Evolutionary conservation across 2,888 invertebrate genomes (phyloP), one percentile per base, ranked within the genome.

Genomic region (Tortrix viridana): DNA sequence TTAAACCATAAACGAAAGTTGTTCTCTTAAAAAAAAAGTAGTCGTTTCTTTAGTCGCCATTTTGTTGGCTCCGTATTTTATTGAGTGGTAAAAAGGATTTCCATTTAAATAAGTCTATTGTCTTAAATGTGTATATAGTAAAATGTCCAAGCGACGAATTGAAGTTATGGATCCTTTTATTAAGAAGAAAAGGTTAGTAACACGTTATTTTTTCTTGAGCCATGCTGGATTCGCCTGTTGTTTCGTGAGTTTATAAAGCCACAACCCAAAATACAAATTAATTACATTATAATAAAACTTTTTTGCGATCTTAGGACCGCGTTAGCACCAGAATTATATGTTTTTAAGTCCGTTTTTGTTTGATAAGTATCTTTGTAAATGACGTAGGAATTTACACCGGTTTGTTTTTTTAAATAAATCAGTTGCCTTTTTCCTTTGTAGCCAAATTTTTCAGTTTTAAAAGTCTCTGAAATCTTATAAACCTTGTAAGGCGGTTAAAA

Each of bases 111-210:
- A 74, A 61, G 66, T 52, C 47, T 26, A n/a, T 46, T 16, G 58
- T 53, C 47, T 48, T 63, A 43, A 47, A 63, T 85, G 85, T 80
- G 76, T 79, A 74, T 72, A 70, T 65, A 71, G 53, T 64, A 77
- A 69, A 67, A 96, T 97, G 97, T 96, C 97, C 49, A 97, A 97
- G 85, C 93, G 97, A 75, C 94, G 97, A 82, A 96, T 97, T 81
- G 97, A 97, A 93, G 96, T 97, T 68, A 94, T 96, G 78, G 97
- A 97, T 80, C 96, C 97, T 3, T 97, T 96, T 81, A 93, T 96
- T 65, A 95, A 95, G 86, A 94, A 95, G 86, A 95, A 95, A 90
- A 93, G 95, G 97, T 96, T 86, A 66, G 80, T 76, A 63, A 44
- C 66, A 60, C 65, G 65, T 67, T 71, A 65, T 61, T 71, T 68